Evolutionary conservation across 2,797 vertebrate genomes (phyloP).

Genomic region (Craterocephalus amniculus): DNA sequence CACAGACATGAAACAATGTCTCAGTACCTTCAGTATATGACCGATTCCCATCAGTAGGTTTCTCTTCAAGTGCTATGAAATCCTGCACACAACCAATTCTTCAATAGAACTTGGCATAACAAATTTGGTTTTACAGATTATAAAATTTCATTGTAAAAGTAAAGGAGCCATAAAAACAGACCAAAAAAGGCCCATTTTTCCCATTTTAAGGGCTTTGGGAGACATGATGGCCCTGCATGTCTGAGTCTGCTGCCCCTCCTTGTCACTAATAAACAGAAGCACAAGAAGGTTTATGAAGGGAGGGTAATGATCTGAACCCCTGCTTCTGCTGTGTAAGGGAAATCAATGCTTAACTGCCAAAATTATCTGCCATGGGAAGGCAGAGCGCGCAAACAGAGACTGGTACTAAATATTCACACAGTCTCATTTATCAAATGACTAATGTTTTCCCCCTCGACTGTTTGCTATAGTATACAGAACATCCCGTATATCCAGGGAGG

Average conservation of each 20-base stretch:
- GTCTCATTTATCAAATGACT: slow-evolving; percentile 77
- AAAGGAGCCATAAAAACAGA: slow-evolving; percentile 50
- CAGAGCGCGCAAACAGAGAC: slow-evolving; percentile 63
- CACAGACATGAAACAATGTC: slow-evolving; percentile 16
- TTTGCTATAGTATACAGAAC: slow-evolving; percentile 45
- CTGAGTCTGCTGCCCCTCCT: slow-evolving; percentile 65
- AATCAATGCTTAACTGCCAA: slow-evolving; percentile 81
- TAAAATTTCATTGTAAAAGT: slow-evolving; percentile 53
- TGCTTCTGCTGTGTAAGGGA: slow-evolving; percentile 80
- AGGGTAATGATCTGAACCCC: slow-evolving; percentile 79
- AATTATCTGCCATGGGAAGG: slow-evolving; percentile 77
- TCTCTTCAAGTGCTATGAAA: slow-evolving; percentile 22
- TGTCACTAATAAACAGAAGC: slow-evolving; percentile 78
- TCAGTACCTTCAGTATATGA: slow-evolving; percentile 20
- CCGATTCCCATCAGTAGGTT: slow-evolving; percentile 1
- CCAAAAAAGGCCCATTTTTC: slow-evolving; percentile 56
- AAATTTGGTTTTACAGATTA: slow-evolving; percentile 53
- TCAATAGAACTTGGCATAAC: slow-evolving; percentile 50
- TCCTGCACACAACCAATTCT: slow-evolving; percentile 16
- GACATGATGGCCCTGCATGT: slow-evolving; percentile 51
- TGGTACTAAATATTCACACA: slow-evolving; percentile 77
- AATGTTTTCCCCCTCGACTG: slow-evolving; percentile 60
- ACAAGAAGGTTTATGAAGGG: slow-evolving; percentile 78
- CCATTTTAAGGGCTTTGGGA: slow-evolving; percentile 47
- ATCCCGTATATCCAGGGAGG: slow-evolving; percentile 43